phyloP scores from a whole-genome alignment of 2,888 invertebrate species.

The Amphipoea lucens region DNA sequence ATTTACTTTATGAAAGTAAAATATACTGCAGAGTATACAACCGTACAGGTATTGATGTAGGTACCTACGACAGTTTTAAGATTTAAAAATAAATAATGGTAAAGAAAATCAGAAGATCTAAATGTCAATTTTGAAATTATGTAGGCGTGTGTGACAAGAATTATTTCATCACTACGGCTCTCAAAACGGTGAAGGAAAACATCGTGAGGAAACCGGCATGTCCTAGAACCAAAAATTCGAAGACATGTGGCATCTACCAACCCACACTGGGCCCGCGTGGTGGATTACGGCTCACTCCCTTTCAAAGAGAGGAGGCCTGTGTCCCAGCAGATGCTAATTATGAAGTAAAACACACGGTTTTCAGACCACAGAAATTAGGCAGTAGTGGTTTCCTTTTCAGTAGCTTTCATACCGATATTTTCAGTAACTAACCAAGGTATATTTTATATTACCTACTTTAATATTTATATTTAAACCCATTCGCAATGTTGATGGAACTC shows the following conservation, averaged over 20 bases:
- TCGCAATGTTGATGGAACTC: conserved; percentile 18
- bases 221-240: too few species aligned
- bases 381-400: neutral
- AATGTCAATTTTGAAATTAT: neutral
- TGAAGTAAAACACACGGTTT: neutral
- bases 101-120: neutral
- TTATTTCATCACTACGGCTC: too few species aligned
- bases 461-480: conserved; percentile 1
- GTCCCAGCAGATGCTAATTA: too few species aligned
- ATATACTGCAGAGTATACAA: neutral
- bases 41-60: neutral
- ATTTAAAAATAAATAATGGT: neutral
- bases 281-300: too few species aligned
- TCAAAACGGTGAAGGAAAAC: too few species aligned
- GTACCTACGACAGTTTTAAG: neutral
- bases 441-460: neutral
- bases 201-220: too few species aligned
- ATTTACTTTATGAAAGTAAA: conserved; percentile 29
- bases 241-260: too few species aligned
- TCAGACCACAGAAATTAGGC: neutral
- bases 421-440: neutral
- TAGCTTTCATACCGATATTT: conserved; percentile 1
- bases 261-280: too few species aligned
- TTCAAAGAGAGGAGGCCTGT: too few species aligned
- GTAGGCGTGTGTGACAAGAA: too few species aligned